phyloP scores from a whole-genome alignment of 2,888 invertebrate genomes.

The Melitaea athalia region DNA sequence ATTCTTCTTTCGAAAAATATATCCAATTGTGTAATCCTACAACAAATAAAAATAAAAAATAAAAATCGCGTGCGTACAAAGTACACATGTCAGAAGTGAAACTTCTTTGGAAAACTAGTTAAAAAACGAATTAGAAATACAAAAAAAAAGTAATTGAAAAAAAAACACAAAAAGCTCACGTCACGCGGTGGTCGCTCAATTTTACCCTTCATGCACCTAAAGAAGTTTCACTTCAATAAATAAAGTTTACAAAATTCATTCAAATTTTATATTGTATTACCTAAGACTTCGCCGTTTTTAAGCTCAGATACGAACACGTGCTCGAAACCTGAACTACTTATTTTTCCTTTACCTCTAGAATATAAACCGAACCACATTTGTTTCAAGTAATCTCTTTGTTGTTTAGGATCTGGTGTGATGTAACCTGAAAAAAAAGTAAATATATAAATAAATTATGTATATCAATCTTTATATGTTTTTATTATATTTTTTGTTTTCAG shows the following conservation, averaged over 20 bases:
- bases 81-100: too few species aligned
- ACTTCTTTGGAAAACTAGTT: too few species aligned
- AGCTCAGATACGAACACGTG: conserved; percentile 95
- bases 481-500: too few species aligned
- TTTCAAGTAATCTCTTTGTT: conserved; percentile 87
- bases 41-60: conserved; percentile 31
- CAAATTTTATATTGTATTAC: conserved; percentile 45
- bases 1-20: conserved; percentile 90
- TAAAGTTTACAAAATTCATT: neutral
- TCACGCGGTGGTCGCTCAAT: too few species aligned
- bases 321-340: conserved; percentile 95
- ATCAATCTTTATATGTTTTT: too few species aligned
- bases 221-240: too few species aligned
- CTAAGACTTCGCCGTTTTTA: conserved; percentile 87
- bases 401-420: conserved; percentile 84
- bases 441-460: neutral
- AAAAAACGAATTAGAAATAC: too few species aligned
- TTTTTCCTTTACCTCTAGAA: conserved; percentile 88
- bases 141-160: too few species aligned
- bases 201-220: too few species aligned
- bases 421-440: conserved; percentile 73
- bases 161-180: too few species aligned
- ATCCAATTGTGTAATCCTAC: conserved; percentile 95
- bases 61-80: too few species aligned
- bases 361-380: conserved; percentile 92